These are phyloP conservation scores for Acyrthosiphon pisum DNA, from an alignment of 1,140 invertebrate species.

Conservation along the genomic window DNA sequence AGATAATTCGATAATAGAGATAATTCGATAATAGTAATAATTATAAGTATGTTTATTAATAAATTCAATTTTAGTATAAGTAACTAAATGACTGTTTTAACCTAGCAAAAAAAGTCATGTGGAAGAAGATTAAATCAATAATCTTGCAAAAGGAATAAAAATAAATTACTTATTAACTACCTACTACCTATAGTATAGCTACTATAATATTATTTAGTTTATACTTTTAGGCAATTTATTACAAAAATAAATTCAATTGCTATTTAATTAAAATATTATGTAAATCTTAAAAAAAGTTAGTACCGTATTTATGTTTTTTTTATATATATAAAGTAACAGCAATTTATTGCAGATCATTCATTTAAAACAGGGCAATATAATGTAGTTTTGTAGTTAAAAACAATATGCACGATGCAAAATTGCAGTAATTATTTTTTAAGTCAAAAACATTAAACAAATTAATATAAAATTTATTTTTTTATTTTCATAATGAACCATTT, in stretches of 20 bases:
- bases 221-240: not conserved
- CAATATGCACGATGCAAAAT: not conserved
- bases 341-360: not conserved
- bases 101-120: not conserved
- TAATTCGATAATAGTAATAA: not conserved
- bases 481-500: constrained; percentile 28
- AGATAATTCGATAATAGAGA: not conserved
- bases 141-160: no score
- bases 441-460: constrained; percentile 19
- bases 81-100: not conserved
- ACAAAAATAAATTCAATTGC: not conserved
- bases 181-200: not conserved
- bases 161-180: not conserved
- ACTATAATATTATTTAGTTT: not conserved
- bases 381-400: not conserved
- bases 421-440: not conserved
- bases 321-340: not conserved
- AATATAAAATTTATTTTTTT: not conserved
- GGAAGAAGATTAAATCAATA: no score
- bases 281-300: not conserved
- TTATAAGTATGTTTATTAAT: not conserved
- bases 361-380: not conserved
- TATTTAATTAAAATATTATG: not conserved
- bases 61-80: not conserved
- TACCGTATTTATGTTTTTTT: not conserved